Evolutionary conservation across 2,113 vertebrate species (phyloP).

Genomic region (Typhlomys cinereus): DNA sequence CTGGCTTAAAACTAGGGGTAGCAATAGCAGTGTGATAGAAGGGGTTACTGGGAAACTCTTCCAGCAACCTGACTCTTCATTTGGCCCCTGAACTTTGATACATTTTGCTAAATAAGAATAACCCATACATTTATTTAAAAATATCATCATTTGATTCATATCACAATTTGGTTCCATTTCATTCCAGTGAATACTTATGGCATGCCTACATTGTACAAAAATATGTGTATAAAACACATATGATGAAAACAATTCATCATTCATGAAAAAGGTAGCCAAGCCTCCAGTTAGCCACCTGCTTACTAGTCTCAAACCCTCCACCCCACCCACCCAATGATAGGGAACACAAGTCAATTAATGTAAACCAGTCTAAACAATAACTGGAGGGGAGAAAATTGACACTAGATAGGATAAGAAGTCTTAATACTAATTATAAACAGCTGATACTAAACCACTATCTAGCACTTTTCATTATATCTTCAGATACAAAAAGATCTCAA

Average conservation of each 20-base stretch:
- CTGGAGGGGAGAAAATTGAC: no score
- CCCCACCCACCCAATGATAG: no score
- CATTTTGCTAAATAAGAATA: neutral
- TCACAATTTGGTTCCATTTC: neutral
- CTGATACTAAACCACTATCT: no score
- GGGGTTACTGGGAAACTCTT: neutral
- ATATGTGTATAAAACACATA: neutral
- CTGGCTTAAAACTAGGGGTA: neutral
- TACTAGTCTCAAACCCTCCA: no score
- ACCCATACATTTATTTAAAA: conserved; percentile 11
- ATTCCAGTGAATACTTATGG: neutral
- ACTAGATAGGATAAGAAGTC: no score
- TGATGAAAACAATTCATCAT: conserved; percentile 9
- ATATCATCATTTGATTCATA: no score
- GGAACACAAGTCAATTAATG: no score
- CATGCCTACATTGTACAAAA: neutral
- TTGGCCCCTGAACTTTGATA: neutral
- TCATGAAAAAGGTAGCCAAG: neutral
- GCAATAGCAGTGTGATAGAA: neutral
- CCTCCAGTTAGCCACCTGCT: no score
- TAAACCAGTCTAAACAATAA: no score
- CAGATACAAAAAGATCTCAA: no score
- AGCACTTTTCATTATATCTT: no score
- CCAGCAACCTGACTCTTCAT: neutral
- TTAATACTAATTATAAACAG: no score